Percentiles rank a stretch among this genome's conserved stretches.
Conservation (phyloP, 2,797 vertebrate species). For the Gallinago stenura region DNA sequence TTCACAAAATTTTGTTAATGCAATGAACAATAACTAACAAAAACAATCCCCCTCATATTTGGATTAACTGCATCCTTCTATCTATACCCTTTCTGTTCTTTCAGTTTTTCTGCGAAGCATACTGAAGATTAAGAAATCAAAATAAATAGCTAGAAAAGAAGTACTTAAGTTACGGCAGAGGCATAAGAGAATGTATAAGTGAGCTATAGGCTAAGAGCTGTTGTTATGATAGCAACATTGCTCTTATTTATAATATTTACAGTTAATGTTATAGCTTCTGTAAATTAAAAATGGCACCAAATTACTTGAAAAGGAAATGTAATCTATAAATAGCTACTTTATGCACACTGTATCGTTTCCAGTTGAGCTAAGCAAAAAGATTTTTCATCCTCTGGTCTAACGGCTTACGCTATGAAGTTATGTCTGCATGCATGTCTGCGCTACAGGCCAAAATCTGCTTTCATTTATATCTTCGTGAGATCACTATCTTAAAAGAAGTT, state of each 20-base stretch:
- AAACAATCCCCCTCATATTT: background rate
- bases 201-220: background rate
- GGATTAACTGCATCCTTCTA: background rate
- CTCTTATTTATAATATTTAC: slow-evolving; percentile 22
- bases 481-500: background rate
- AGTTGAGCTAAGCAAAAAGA: background rate
- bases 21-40: background rate
- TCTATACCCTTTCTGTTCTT: background rate
- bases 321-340: slow-evolving; percentile 19
- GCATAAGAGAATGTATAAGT: background rate
- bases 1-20: background rate
- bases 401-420: background rate
- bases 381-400: background rate
- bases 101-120: background rate
- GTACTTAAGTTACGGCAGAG: background rate
- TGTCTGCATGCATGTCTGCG: background rate
- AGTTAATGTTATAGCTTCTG: background rate
- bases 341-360: background rate
- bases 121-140: background rate
- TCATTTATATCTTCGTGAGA: background rate
- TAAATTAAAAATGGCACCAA: slow-evolving; percentile 23
- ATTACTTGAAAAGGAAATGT: background rate
- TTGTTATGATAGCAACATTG: background rate
- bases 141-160: background rate
- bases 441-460: slow-evolving; percentile 30